Conservation (phyloP, 1,140 invertebrate genomes). For the Pseudoatta argentina region DNA sequence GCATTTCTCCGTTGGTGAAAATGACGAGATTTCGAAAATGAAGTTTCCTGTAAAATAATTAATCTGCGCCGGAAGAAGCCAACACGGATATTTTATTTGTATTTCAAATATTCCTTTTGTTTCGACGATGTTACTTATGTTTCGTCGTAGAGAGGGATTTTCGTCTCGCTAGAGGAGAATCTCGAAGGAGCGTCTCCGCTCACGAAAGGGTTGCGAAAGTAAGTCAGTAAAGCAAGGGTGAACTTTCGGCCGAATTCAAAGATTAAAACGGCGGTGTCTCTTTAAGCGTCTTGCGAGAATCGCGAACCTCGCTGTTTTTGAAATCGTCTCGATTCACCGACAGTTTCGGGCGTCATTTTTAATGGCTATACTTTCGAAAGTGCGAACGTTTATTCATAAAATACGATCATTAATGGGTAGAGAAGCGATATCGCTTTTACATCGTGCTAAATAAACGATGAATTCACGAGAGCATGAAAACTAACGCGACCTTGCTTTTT, state of each 20-base stretch:
- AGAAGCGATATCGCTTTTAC: background rate
- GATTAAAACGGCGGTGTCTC: conserved; percentile 67
- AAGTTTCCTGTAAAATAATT: conserved; percentile 26
- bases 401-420: conserved; percentile 14
- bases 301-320: background rate
- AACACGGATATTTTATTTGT: conserved; percentile 59
- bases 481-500: conserved; percentile 71
- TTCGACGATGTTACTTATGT: conserved; percentile 44
- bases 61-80: conserved; percentile 23
- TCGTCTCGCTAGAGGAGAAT: conserved; percentile 47
- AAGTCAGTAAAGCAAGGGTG: conserved; percentile 83
- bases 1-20: background rate
- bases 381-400: conserved; percentile 47
- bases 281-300: conserved; percentile 75
- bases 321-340: conserved; percentile 40
- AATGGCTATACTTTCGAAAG: conserved; percentile 41
- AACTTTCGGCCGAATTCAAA: conserved; percentile 64
- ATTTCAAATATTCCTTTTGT: conserved; percentile 57
- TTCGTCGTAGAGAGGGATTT: conserved; percentile 35
- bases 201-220: conserved; percentile 82
- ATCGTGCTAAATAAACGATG: conserved; percentile 19
- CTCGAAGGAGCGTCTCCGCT: conserved; percentile 45
- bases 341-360: conserved; percentile 37
- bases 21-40: background rate
- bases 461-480: conserved; percentile 51